phyloP scores from a whole-genome alignment of 2,888 invertebrate species.

The Oeneis ivallda region DNA sequence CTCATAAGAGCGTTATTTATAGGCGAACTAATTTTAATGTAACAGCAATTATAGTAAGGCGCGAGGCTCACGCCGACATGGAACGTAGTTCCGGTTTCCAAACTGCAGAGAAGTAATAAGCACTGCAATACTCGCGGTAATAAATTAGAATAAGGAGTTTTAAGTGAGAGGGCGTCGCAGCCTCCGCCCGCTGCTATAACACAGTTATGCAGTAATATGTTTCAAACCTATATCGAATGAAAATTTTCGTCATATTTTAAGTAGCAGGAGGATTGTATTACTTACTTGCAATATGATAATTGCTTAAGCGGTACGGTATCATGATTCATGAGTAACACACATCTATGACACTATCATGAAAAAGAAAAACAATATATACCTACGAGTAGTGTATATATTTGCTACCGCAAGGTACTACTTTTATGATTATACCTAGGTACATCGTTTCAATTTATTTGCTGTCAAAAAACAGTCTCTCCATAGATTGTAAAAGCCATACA shows the following conservation, averaged over 20 bases:
- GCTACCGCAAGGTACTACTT: no score
- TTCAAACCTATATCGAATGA: conserved; percentile 26
- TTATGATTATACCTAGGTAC: no score
- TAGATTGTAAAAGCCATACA: no score
- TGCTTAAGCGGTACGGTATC: no score
- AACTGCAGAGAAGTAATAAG: conserved; percentile 79
- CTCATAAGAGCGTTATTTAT: conserved; percentile 75
- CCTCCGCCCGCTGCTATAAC: conserved; percentile 46
- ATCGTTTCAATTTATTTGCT: no score
- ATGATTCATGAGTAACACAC: no score
- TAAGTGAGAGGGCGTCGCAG: conserved; percentile 59
- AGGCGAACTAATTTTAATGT: conserved; percentile 75
- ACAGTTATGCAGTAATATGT: conserved; percentile 38
- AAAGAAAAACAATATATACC: no score
- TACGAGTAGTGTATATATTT: no score
- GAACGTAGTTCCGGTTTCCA: conserved; percentile 72
- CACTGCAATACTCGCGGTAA: conserved; percentile 72
- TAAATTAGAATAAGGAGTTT: conserved; percentile 80
- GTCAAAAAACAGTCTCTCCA: no score
- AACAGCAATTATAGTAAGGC: conserved; percentile 77
- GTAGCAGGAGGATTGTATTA: background rate
- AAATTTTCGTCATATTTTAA: conserved; percentile 23
- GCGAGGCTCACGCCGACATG: conserved; percentile 77
- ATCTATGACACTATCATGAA: no score
- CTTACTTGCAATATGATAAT: no score